Conservation (phyloP, 2,797 vertebrate genomes). For the Thripadectes ignobilis region DNA sequence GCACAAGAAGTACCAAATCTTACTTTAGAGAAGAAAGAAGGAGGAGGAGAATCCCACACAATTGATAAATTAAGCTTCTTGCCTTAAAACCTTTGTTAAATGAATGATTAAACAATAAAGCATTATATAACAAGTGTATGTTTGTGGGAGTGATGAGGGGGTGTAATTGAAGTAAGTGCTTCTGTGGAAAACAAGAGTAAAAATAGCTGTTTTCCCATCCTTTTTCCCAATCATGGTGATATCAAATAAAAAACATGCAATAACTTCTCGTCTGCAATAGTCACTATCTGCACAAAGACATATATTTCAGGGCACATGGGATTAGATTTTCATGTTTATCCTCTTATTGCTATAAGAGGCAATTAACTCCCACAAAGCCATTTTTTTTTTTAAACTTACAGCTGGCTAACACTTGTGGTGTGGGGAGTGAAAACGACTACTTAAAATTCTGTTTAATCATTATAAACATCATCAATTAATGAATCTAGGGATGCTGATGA, state of each 20-base stretch:
- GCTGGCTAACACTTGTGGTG: neutral
- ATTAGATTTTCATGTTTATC: neutral
- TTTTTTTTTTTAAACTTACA: neutral
- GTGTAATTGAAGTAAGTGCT: neutral
- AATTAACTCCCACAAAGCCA: neutral
- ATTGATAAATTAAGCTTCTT: conserved; percentile 11
- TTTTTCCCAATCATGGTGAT: neutral
- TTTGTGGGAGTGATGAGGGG: neutral
- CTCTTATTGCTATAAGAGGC: neutral
- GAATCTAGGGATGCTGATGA: neutral
- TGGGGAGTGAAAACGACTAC: neutral
- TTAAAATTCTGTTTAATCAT: neutral
- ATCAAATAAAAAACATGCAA: neutral
- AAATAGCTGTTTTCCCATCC: neutral
- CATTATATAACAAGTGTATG: neutral
- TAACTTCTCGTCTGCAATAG: neutral
- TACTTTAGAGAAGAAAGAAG: neutral
- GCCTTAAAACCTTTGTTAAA: conserved; percentile 17
- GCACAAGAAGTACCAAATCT: neutral
- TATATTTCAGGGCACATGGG: neutral
- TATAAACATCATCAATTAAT: neutral
- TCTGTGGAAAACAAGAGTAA: neutral
- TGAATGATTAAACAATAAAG: conserved; percentile 18
- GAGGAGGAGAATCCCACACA: conserved; percentile 3
- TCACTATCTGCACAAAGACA: neutral